Evolutionary conservation across 37 sponge, comb jelly and placozoan species (phyloP), one percentile per base, ranked within the genome.

Genomic region (Mnemiopsis leidyi): DNA sequence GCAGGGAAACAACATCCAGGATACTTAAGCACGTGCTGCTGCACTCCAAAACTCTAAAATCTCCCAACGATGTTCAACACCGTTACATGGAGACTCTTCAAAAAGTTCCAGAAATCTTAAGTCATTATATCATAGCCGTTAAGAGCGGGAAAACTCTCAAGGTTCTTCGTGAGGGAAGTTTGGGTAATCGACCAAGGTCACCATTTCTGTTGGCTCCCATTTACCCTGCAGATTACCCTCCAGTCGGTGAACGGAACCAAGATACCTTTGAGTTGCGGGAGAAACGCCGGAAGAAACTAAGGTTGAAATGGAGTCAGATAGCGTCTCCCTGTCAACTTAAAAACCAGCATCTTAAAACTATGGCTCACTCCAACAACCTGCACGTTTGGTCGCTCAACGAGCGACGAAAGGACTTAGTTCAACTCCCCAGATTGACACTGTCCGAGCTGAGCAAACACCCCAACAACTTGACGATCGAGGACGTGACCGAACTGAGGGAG

Each of bases 311-410:
- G 90, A 29, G 38, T 18, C 90, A 85, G 90, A 85, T 85, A 35
- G 90, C 90, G 0, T 85, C 90, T 0, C 90, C 90, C 2, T 85
- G 90, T 28, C 48, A 85, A 39, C 90, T 85, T 16, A 85, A 85
- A 26, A 37, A 85, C 90, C 33, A 23, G 90, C 90, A 40, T 3
- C 36, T 85, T 3, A 85, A 85, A 28, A 85, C 90, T 61, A 40
- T 85, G 38, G 90, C 90, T 40, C 90, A 85, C 61, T 85, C 90
- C 0, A 85, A 85, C 90, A 85, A 85, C 39, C 90, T 85, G 29
- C 90, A 85, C 61, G 90, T 33, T 39, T 85, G 90, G 90, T 40
- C 61, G 23, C 90, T 85, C 26, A 85, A 85, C 23, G 90, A 85
- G 48, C 40, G 90, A 18, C 1, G 90, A 29, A 85, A 85, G 90